Conservation (phyloP, 2,113 vertebrate species). For the Zonotrichia leucophrys region DNA sequence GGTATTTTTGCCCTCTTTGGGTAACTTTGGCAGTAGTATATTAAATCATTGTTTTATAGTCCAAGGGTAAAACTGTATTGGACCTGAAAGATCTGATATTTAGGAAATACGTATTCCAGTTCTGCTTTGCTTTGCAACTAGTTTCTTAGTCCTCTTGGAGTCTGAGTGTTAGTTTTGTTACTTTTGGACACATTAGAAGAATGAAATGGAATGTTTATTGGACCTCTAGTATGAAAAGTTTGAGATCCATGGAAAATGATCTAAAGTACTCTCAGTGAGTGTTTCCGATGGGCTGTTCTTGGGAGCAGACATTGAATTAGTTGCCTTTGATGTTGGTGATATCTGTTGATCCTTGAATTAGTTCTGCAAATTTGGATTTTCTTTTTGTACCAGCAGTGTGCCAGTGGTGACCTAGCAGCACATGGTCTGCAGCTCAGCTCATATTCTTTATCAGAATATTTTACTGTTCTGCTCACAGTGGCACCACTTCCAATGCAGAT, state of each 20-base stretch:
- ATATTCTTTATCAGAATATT: neutral
- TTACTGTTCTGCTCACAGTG: fast-evolving
- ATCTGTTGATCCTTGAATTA: neutral
- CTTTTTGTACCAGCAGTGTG: neutral
- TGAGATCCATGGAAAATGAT: neutral
- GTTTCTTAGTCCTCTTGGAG: neutral
- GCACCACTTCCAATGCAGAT: neutral
- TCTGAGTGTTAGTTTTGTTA: neutral
- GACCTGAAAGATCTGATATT: constrained; percentile 6
- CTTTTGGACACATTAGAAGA: neutral
- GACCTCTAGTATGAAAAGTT: neutral
- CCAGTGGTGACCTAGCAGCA: neutral
- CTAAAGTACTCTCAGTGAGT: neutral
- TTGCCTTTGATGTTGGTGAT: neutral
- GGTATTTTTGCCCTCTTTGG: constrained; percentile 58
- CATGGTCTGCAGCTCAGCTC: neutral
- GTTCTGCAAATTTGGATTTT: neutral
- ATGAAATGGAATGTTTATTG: neutral
- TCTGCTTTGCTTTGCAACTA: neutral
- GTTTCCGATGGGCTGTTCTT: neutral
- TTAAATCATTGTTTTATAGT: constrained; percentile 38
- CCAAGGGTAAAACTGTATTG: constrained; percentile 4
- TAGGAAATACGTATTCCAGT: neutral
- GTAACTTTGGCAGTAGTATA: constrained; percentile 47
- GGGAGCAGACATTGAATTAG: fast-evolving